Conservation (phyloP, 2,113 vertebrate species). For the Hipposideros armiger region DNA sequence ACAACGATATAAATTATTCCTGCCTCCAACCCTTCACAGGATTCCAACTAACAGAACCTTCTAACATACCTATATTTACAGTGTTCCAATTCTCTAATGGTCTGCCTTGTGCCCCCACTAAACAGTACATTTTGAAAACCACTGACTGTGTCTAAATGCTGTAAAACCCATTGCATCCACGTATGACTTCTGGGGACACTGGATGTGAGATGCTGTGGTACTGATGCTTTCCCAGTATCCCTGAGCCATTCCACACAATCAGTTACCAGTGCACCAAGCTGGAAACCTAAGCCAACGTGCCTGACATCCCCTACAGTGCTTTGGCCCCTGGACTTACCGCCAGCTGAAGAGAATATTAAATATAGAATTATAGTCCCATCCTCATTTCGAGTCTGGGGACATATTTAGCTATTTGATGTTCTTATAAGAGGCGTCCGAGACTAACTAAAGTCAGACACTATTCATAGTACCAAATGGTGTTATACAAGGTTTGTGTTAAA, state of each 20-base stretch:
- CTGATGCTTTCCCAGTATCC: background rate
- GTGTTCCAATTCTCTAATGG: background rate
- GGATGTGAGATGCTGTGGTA: background rate
- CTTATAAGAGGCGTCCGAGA: background rate
- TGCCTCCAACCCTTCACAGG: background rate
- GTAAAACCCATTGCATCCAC: background rate
- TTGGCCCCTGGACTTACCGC: background rate
- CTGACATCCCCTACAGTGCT: background rate
- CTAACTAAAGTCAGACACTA: conserved; percentile 69
- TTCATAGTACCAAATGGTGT: background rate
- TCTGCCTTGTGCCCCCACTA: background rate
- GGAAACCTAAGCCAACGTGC: background rate
- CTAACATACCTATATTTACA: background rate
- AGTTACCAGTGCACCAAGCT: background rate
- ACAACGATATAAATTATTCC: background rate
- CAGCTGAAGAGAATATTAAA: background rate
- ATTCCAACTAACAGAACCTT: background rate
- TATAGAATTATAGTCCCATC: conserved; percentile 6
- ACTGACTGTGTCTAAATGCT: background rate
- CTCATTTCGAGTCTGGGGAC: background rate
- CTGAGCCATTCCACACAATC: background rate
- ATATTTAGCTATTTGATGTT: conserved; percentile 58
- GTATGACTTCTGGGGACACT: background rate
- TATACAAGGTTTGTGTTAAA: conserved; percentile 69
- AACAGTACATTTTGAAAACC: background rate